phyloP scores from a whole-genome alignment of 2,888 invertebrate species.

The Peribatodes rhomboidaria region DNA sequence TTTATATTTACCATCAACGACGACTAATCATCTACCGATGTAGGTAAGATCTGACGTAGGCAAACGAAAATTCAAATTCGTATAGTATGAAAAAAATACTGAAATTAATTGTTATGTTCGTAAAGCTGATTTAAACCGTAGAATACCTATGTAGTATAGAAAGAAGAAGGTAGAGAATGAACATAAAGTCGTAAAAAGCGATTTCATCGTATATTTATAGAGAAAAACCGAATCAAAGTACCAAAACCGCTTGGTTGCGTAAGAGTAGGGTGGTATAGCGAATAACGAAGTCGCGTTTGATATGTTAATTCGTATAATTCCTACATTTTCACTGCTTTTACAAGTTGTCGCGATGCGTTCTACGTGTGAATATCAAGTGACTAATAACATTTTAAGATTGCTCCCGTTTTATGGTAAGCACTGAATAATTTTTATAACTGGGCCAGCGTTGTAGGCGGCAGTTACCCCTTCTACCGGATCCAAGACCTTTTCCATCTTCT shows the following conservation, averaged over 20 bases:
- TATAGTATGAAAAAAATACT: too few species aligned
- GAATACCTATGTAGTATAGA: too few species aligned
- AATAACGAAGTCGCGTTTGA: conserved; percentile 78
- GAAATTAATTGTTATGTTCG: too few species aligned
- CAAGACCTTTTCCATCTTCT: too few species aligned
- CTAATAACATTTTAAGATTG: conserved; percentile 43
- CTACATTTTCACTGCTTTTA: conserved; percentile 76
- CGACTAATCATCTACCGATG: too few species aligned
- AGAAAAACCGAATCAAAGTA: conserved; percentile 44
- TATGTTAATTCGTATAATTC: conserved; percentile 81
- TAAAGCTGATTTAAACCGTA: too few species aligned
- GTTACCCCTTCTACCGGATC: too few species aligned
- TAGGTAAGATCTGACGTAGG: too few species aligned
- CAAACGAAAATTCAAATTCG: too few species aligned
- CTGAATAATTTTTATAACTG: background rate
- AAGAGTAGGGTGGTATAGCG: conserved; percentile 66
- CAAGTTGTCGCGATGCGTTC: conserved; percentile 59
- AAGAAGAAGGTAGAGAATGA: background rate
- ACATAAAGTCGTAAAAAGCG: background rate
- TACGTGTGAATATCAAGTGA: conserved; percentile 50
- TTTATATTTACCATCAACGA: too few species aligned
- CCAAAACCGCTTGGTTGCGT: conserved; percentile 49
- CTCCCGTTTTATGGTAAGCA: background rate
- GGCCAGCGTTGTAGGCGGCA: too few species aligned
- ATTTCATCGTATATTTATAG: background rate